Conservation (phyloP, 2,797 vertebrate species). For the Pangasius sanitwongsei region DNA sequence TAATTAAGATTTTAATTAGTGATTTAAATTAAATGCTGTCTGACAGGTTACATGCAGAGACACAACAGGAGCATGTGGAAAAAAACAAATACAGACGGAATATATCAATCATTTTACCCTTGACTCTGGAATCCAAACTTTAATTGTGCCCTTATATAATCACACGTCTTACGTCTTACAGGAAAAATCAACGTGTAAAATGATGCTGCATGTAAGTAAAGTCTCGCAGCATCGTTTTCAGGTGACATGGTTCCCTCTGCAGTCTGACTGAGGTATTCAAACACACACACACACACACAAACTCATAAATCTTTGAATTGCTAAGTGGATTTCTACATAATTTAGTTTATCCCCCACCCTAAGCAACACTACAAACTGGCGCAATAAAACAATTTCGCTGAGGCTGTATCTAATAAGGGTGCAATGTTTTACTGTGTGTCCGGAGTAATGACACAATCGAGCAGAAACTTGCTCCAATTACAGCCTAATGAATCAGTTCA, state of each 20-base stretch:
- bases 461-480: slow-evolving; percentile 46
- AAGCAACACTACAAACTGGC: slow-evolving; percentile 65
- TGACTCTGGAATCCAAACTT: neutral
- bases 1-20: slow-evolving; percentile 19
- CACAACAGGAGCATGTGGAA: neutral
- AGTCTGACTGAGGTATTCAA: slow-evolving; percentile 65
- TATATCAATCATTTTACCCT: neutral
- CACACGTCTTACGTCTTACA: too few relatives aligned
- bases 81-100: neutral
- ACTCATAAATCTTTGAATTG: slow-evolving; percentile 61
- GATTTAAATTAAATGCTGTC: neutral
- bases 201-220: neutral
- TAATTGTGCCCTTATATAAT: neutral
- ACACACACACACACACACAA: slow-evolving; percentile 48
- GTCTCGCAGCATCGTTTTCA: slow-evolving; percentile 16
- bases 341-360: slow-evolving; percentile 53
- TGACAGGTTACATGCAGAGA: neutral
- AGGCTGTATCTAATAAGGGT: slow-evolving; percentile 42
- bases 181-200: too few relatives aligned
- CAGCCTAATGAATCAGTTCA: slow-evolving; percentile 52
- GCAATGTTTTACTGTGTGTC: slow-evolving; percentile 46
- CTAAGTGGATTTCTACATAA: slow-evolving; percentile 67
- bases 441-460: slow-evolving; percentile 47
- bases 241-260: slow-evolving; percentile 77
- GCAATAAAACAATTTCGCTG: slow-evolving; percentile 56